Evolutionary conservation across 2,797 vertebrate genomes (phyloP), one percentile per base, ranked within the genome.

Genomic region (Pseudochirops cupreus): DNA sequence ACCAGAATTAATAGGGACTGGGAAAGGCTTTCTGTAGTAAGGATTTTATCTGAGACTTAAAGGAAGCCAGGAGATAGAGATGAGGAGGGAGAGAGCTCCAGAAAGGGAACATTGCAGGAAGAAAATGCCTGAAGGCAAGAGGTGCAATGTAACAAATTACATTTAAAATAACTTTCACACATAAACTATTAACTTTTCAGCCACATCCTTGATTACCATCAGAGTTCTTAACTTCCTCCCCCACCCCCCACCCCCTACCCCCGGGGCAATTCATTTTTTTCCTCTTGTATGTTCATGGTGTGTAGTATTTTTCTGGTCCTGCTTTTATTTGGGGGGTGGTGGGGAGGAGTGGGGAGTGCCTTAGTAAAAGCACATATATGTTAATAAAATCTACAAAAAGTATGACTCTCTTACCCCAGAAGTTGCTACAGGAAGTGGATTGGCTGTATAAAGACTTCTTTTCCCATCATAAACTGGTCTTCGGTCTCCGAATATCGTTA

Each of bases 381-480:
- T 26, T 82, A 82, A 82, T 82, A 89, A 94, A 53, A 33, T 89
- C 14, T n/a, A n/a, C 57, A 91, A n/a, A 26, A 46, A 90, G 46
- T 93, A 93, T 12, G 54, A 13, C 52, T 46, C 7, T 97, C 99
- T 99, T 99, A 99, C 99, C 99, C 99, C 99, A 94, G 99, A 98
- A 92, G 99, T 99, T 95, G 99, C 98, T 98, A 99, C 99, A 95
- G 99, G 99, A 97, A 99, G 99, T 0, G 99, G 99, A 95, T 99
- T 99, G 82, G 99, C 99, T 74, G 99, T 99, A 98, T 99, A 99
- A 96, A 99, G 99, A 98, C 99, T 99, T 98, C 97, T 99, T 98
- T 99, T 99, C 96, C 99, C 99, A 99, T 99, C 99, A 96, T 99
- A 99, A 97, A 99, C 99, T 6, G 99, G 99, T 98, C 99, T 99